phyloP scores from a whole-genome alignment of 2,113 vertebrate genomes.

The Oxyruncus cristatus region DNA sequence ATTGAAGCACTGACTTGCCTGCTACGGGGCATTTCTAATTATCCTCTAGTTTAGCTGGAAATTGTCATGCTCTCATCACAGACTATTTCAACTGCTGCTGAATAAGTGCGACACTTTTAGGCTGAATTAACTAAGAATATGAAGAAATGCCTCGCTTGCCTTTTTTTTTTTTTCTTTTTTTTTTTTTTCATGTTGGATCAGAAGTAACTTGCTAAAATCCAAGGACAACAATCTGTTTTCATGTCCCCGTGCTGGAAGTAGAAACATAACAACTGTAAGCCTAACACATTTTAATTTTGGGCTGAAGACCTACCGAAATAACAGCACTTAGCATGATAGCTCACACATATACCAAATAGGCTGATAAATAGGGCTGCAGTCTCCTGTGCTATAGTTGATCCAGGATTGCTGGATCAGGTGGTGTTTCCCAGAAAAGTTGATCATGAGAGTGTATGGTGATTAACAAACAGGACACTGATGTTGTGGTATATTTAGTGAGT shows the following conservation, averaged over 20 bases:
- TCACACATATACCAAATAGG: constrained; percentile 64
- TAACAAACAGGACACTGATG: neutral
- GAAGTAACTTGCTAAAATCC: constrained; percentile 18
- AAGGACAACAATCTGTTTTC: constrained; percentile 43
- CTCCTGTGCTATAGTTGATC: neutral
- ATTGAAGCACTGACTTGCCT: constrained; percentile 91
- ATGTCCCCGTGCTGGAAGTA: constrained; percentile 63
- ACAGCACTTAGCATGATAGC: constrained; percentile 69
- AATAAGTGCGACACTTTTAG: constrained; percentile 76
- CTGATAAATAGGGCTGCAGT: neutral
- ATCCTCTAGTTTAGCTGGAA: constrained; percentile 86
- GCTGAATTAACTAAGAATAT: constrained; percentile 75
- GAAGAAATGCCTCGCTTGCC: constrained; percentile 30
- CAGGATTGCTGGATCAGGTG: neutral
- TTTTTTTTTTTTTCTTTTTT: neutral
- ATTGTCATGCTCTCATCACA: constrained; percentile 78
- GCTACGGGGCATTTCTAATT: constrained; percentile 96
- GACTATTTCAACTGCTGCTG: constrained; percentile 75
- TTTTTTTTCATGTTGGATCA: neutral
- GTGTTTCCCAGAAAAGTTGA: neutral
- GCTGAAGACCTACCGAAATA: constrained; percentile 56
- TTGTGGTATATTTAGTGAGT: neutral
- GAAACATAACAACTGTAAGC: constrained; percentile 77
- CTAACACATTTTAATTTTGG: constrained; percentile 85
- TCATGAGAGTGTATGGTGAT: neutral